Evolutionary conservation across 2,113 vertebrate genomes (phyloP).

Genomic region (Dunckerocampus dactyliophorus): DNA sequence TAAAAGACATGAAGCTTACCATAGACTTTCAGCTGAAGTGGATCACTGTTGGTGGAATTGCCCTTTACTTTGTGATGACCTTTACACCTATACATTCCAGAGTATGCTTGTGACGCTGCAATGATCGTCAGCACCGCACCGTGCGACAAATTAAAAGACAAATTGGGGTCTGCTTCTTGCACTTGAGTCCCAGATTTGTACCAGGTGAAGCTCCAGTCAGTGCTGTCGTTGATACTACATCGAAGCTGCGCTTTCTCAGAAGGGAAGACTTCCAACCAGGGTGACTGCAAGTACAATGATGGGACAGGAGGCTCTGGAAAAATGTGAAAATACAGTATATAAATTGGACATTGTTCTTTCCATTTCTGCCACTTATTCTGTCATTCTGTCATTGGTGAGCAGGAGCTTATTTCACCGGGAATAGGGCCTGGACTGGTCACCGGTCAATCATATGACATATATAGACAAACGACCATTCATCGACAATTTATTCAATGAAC

Average conservation of each 20-base stretch:
- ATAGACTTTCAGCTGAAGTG: background rate
- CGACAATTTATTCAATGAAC: too few relatives aligned
- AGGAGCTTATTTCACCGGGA: background rate
- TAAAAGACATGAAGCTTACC: conserved; percentile 8
- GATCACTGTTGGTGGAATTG: background rate
- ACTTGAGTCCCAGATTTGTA: background rate
- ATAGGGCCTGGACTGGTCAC: too few relatives aligned
- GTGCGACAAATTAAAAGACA: background rate
- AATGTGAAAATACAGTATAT: background rate
- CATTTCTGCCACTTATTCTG: background rate
- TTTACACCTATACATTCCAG: conserved; percentile 35
- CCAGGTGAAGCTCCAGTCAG: conserved; percentile 45
- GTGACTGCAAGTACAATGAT: background rate
- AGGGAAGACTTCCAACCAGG: conserved; percentile 18
- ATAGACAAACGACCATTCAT: too few relatives aligned
- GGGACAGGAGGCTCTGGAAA: conserved; percentile 34
- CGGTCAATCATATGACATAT: too few relatives aligned
- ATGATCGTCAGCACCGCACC: conserved; percentile 19
- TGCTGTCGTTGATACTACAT: conserved; percentile 13
- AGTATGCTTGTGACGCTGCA: background rate
- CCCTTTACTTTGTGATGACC: conserved; percentile 8
- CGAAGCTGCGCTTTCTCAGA: conserved; percentile 37
- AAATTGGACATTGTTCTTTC: background rate
- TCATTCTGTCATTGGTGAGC: background rate
- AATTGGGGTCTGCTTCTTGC: background rate